Base-by-base conservation (phyloP, 2,797 vertebrate species). In the Phoeniculus purpureus region DNA sequence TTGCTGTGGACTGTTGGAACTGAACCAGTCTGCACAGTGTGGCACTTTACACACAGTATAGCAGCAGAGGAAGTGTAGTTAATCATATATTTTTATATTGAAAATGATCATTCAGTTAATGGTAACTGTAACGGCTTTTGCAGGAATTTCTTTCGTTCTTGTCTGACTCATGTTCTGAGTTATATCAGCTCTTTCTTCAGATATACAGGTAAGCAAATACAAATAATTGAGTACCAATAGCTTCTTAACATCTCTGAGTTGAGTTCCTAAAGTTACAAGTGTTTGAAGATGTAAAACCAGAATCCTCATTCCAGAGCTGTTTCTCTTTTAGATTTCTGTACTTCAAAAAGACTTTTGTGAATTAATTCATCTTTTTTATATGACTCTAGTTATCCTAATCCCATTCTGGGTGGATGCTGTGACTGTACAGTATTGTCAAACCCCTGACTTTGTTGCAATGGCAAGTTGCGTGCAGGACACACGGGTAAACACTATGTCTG, bases 81-180 rank as follows among this genome's bases (percentile, higher is more conserved):
- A 58, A 48, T 84, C 0, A 6, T 40, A 6, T 56, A 27, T 92
- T 90, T 10, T 86, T 79, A 16, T 55, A 56, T 64, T 87, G 48
- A 73, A 92, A 89, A 14, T 79, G 29, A 47, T 29, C 43, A 68
- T 23, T 94, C 48, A 90, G 65, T 43, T 43, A 60, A 64, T 81
- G 43, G 43, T 43, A 43, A 43, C 16, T 43, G 43, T 34, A 54
- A 64, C 93, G 81, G 2, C 40, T 96, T 95, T 94, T 94, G 76
- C 92, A 99, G 99, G 99, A 99, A 96, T 99, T 99, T 92, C 98
- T 98, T 91, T 96, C 95, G 84, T 99, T 98, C 88, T 95, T 99
- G 73, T 95, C 97, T 47, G 98, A 98, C 73, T 97, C 94, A 27
- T 99, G 98, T 85, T 85, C 78, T 88, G 72, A 76, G 59, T 97